Evolutionary conservation across 2,113 vertebrate genomes (phyloP), one percentile per base, ranked within the genome.

Genomic region (Austrofundulus limnaeus): DNA sequence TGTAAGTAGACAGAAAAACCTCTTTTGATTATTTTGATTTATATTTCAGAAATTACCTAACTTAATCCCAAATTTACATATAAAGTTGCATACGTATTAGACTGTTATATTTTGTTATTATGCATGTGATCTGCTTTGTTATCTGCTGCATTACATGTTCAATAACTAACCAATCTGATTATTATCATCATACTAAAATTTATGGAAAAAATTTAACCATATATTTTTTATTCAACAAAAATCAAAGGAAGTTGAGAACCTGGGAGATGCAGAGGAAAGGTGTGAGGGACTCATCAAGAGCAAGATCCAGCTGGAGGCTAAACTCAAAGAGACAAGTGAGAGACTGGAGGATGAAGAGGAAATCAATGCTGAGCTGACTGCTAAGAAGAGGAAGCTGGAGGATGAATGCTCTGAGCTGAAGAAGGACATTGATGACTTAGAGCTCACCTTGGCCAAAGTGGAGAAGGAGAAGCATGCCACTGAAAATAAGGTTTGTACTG

Each of bases 291-390:
- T 89, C 45, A 90, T 90, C 11, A 90, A 90, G 68, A 55, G 80
- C 15, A 90, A 90, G 57, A 88, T 90, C 60, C 89, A 90, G 62
- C 0, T 90, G 0, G 87, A 88, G 34, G 87, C 87, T 53, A 90
- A 21, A 75, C 2, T 83, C 54, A 90, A 90, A 78, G 89, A 90
- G 69, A 93, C 94, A 0, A 54, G 87, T 0, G 94, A 95, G 69
- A 94, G 95, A 74, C 92, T 95, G 90, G 92, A 95, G n/a, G 83
- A 87, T 16, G 70, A 94, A 61, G 95, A 96, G 0, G 95, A 96
- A 57, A 91, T 48, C 5, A 95, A 94, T 0, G 89, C 85, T 28
- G 95, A 95, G 70, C 86, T 95, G 79, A 92, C 93, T 7, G 91
- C 90, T 54, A 95, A 95, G 76, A 90, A 89, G 66, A 93, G 94